phyloP scores from a whole-genome alignment of 2,113 vertebrate species.

The Bos taurus region ARS-UCD2.0 NC_037331.1:116494001-116494500 shows the following conservation, averaged over 20 bases:
- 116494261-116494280: not conserved
- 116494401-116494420: not conserved
- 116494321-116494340: accelerated
- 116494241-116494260: accelerated
- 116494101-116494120: accelerated
- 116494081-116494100: accelerated
- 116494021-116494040: not conserved
- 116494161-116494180: accelerated
- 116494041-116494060: not conserved
- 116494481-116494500: not conserved
- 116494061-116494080: not conserved
- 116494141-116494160: accelerated
- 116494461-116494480: not conserved
- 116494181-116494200: accelerated
- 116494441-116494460: not conserved
- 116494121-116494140: not conserved
- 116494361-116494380: not conserved
- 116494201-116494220: accelerated
- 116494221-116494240: accelerated
- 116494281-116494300: too few relatives aligned
- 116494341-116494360: not conserved
- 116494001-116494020: not conserved
- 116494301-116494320: not conserved
- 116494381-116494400: not conserved
- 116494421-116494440: not conserved